phyloP scores from a whole-genome alignment of 2,113 vertebrate genomes.

The Lophotis ruficrista region DNA sequence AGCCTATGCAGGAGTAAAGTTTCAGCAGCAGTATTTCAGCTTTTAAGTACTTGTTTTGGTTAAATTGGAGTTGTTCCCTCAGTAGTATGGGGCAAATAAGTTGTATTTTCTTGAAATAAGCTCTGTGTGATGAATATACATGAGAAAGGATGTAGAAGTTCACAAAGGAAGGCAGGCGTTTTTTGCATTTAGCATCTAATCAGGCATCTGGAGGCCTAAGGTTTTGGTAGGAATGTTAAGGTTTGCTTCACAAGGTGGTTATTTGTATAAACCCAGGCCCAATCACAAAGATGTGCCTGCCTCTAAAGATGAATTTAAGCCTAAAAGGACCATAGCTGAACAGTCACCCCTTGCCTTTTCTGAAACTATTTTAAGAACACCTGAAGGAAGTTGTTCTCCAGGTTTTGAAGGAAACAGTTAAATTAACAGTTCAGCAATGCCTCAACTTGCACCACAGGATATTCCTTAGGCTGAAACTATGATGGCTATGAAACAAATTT shows the following conservation, averaged over 20 bases:
- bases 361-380: not conserved
- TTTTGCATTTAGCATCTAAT: not conserved
- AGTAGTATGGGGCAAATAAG: not conserved
- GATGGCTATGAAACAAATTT: not conserved
- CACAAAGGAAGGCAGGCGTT: not conserved
- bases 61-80: not conserved
- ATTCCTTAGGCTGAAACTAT: not conserved
- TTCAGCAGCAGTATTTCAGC: not conserved
- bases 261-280: not conserved
- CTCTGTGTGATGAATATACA: not conserved
- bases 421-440: not conserved
- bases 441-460: fast-evolving
- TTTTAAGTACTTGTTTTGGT: not conserved
- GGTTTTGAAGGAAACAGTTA: not conserved
- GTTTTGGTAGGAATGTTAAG: not conserved
- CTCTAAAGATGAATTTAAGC: not conserved
- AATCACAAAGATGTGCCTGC: not conserved
- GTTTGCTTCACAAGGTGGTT: not conserved
- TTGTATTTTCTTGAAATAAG: not conserved
- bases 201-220: not conserved
- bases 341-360: not conserved
- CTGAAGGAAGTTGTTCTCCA: not conserved
- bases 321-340: not conserved
- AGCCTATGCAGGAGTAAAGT: not conserved
- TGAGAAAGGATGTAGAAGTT: not conserved